Evolutionary conservation across 2,888 invertebrate species (phyloP).

Genomic region (Rotaria sp.): DNA sequence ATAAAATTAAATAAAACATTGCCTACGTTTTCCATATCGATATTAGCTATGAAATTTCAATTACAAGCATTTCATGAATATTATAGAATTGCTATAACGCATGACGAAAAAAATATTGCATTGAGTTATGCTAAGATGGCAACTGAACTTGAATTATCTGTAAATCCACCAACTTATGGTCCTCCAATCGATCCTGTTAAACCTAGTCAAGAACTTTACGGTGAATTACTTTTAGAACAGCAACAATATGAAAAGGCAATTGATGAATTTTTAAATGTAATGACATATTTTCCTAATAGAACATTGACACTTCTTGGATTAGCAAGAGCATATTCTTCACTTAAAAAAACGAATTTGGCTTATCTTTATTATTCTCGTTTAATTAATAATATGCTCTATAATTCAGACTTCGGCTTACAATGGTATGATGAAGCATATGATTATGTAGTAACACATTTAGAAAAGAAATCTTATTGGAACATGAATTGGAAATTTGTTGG

Average conservation of each 20-base stretch:
- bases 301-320: constrained; percentile 3
- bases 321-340: background rate
- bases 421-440: background rate
- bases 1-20: background rate
- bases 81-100: background rate
- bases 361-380: background rate
- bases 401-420: background rate
- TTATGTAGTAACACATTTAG: background rate
- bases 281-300: constrained; percentile 1
- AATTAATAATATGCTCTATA: background rate
- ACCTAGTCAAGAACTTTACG: constrained; percentile 22
- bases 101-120: background rate
- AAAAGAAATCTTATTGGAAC: background rate
- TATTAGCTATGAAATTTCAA: background rate
- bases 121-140: background rate
- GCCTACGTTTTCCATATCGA: background rate
- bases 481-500: background rate
- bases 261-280: background rate
- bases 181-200: constrained; percentile 11
- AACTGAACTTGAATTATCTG: background rate
- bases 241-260: background rate
- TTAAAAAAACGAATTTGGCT: background rate
- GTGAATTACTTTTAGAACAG: background rate
- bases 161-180: constrained; percentile 10
- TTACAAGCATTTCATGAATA: constrained; percentile 5